Base-by-base conservation (phyloP, 2,797 vertebrate species). In the Dermochelys coriacea region DNA sequence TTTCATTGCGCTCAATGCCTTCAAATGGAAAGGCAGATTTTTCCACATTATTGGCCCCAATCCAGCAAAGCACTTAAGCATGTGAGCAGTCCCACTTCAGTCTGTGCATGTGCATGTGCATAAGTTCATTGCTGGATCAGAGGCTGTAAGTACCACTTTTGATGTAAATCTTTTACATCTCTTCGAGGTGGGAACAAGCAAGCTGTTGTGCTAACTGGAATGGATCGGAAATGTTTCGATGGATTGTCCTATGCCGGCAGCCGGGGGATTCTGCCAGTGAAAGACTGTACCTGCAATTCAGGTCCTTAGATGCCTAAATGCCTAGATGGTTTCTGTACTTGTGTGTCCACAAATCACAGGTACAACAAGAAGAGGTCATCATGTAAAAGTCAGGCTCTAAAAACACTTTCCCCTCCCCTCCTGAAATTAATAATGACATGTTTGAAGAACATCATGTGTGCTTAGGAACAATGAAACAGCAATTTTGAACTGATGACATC, bases 311-410 rank as follows among this genome's bases (percentile, higher is more conserved):
- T 80, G 49, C 59, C 86, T 68, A 90, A 95, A 88, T 80, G 49
- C 68, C 86, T 68, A 90, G 95, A 88, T 74, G 64, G 74, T 80
- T 92, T 87, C 49, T 61, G 31, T 52, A 31, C 18, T 80, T 88
- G 68, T 10, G 1, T 80, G 25, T 51, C 37, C 89, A 55, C 45
- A 82, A 86, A 82, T 49, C 5, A 45, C 12, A 90, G 2, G 37
- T 6, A 61, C 16, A 61, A 87, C 68, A 71, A 41, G 21, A 71
- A 3, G 87, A 49, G 34, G 6, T 75, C 47, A 84, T 51, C 34
- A 23, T 1, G 12, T 71, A 18, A n/a, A 87, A 83, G 55, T 11
- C 31, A 54, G 29, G 19, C 19, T 93, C 78, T 71, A 81, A 25
- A 83, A 86, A 52, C 9, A 88, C 82, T 27, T n/a, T 49, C 86